Evolutionary conservation across 37 sponge, comb jelly and placozoan species (phyloP).

Genomic region (Geodia barretti): DNA sequence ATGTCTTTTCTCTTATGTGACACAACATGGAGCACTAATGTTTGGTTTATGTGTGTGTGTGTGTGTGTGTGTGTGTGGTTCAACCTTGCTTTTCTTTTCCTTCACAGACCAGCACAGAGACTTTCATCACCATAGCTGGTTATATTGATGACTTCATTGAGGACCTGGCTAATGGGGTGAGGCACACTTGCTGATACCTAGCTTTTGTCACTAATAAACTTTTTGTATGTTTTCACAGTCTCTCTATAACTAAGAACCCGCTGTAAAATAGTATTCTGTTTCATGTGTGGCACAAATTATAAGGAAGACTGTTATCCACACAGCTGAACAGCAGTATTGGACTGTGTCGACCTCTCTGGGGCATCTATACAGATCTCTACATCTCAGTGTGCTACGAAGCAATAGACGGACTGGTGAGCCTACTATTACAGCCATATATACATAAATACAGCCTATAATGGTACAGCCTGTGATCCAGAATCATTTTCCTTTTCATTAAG

Average conservation of each 20-base stretch:
- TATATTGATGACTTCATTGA: constrained; percentile 4
- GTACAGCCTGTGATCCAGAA: too few species aligned
- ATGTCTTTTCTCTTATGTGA: neutral
- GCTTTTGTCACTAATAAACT: neutral
- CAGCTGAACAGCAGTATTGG: constrained; percentile 52
- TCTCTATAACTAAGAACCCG: neutral
- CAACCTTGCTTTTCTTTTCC: neutral
- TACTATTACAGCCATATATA: too few species aligned
- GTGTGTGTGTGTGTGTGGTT: constrained; percentile 7
- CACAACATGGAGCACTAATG: neutral
- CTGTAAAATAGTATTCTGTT: neutral
- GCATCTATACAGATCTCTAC: constrained; percentile 40
- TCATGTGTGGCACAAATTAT: neutral
- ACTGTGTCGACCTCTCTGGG: constrained; percentile 52
- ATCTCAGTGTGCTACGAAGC: constrained; percentile 37
- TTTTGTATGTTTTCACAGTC: neutral
- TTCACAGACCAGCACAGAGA: constrained; percentile 2
- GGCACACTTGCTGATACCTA: neutral
- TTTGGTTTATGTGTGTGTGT: neutral
- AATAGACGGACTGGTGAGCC: constrained; percentile 70
- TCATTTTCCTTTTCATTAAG: neutral
- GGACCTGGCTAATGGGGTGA: constrained; percentile 16
- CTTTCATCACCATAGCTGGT: neutral
- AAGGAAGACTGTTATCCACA: neutral
- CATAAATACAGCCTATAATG: constrained; percentile 11